Evolutionary conservation across 2,888 invertebrate genomes (phyloP), one percentile per base, ranked within the genome.

Genomic region (Fragum sueziense): DNA sequence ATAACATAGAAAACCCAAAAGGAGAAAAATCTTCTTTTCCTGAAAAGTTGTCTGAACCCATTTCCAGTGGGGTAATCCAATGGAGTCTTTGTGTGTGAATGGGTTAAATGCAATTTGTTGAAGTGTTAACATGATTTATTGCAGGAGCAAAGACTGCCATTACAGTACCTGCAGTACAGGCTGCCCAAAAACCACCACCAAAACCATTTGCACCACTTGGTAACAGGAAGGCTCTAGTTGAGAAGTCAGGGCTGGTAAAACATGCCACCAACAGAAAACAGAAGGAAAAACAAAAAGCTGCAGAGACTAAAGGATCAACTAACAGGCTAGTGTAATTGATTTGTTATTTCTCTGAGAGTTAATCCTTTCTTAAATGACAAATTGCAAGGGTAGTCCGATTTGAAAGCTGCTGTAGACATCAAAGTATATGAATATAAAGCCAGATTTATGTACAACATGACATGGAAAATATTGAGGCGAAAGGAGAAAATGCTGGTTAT

Each of bases 231-330:
- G 97, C 97, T 4, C 94, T 97, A 62, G 97, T 97, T 59, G 98
- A 98, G 92, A 96, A 97, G 89, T 97, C 97, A 70, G 96, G 97
- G 27, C 94, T 98, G 41, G 97, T 98, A 34, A 92, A 91, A 84
- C 93, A 93, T 79, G 89, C 91, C 6, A 89, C 89, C 9, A 90
- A 85, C 65, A 85, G 86, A 61, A 89, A 89, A 76, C 85, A 82
- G 57, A 87, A 84, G 78, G 79, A 85, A 74, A 87, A 88, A 80
- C 80, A 81, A n/a, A 89, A 88, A 68, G 76, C 86, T 17, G 74
- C 77, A 25, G 90, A 91, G 25, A 41, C 88, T 6, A 86, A 88
- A 62, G 86, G 87, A 27, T 84, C 88, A 37, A 84, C 91, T 9
- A 91, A 91, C 80, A 91, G 91, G 91, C 91, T 29, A 29, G 70